Base-by-base conservation (phyloP, 2,888 invertebrate species). In the Dromius quadrimaculatus region DNA sequence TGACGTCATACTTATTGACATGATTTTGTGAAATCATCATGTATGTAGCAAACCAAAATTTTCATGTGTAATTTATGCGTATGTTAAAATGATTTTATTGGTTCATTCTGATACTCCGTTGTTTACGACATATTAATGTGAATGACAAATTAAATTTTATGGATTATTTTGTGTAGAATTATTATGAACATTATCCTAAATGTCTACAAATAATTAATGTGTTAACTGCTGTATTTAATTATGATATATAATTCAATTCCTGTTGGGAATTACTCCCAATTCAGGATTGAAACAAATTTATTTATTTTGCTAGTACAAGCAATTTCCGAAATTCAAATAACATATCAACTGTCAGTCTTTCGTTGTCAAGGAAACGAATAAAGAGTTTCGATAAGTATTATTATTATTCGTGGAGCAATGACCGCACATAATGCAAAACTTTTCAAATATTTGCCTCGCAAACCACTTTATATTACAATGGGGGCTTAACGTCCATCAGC, bases 401-500 rank as follows among this genome's bases (percentile, higher is more conserved):
- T 66, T 54, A 66, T 57, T 54, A 54, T 19, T 23, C 20, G 20
- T 17, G 9, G 59, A 23, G 59, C 59, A 59, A 23, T 59, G 59
- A n/a, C 59, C 59, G 34, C 5, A 20, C 62, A 64, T 68, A 68
- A 68, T 68, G 45, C 68, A 59, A 59, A 68, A 59, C 68, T 59
- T 68, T 68, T 68, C 68, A 68, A 68, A 68, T 68, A 68, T 68
- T 68, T 68, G 68, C 68, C 59, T 59, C 68, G 68, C 59, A 59
- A 47, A 59, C 59, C 68, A 68, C 68, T 68, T 57, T 59, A 68
- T 59, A 68, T 32, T 43, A 70, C 70, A 70, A 70, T 70, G 32
- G 70, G 15, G 50, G 70, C 62, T 73, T 73, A 72, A 72, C 71
- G 76, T 76, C 76, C 73, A 75, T 76, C 77, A 75, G 73, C 19